phyloP scores from a whole-genome alignment of 2,113 vertebrate species.

The Entosphenus tridentatus region DNA sequence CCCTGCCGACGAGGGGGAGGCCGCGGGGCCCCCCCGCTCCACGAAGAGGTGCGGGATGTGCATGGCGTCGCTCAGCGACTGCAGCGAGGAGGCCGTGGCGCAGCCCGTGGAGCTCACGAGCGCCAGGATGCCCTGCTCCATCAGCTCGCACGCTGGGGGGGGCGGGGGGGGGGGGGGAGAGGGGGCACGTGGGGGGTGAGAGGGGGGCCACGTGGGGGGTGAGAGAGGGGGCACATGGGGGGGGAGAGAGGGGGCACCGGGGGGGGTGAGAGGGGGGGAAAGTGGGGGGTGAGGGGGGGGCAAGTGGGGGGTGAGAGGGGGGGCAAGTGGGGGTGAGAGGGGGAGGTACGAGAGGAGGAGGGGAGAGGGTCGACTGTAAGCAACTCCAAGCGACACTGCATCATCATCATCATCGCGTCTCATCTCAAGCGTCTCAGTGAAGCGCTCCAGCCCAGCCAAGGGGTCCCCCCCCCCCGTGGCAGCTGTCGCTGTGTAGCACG shows the following conservation, averaged over 20 bases:
- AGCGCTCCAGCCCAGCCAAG: no score
- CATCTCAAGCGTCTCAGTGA: no score
- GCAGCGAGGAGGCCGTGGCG: slow-evolving; percentile 67
- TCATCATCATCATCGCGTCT: no score
- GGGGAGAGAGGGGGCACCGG: neutral
- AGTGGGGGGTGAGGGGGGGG: neutral
- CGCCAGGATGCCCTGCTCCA: slow-evolving; percentile 91
- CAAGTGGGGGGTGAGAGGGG: neutral
- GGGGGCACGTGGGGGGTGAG: neutral
- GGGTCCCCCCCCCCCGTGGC: no score
- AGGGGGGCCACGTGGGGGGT: neutral
- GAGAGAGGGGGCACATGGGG: neutral
- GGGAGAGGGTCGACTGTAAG: neutral
- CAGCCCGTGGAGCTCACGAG: slow-evolving; percentile 88
- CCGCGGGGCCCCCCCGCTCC: slow-evolving; percentile 69
- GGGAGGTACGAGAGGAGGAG: neutral
- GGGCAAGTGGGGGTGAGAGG: neutral
- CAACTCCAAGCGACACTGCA: no score
- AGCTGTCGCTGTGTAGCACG: no score
- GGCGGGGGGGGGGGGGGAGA: slow-evolving; percentile 3
- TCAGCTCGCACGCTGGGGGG: slow-evolving; percentile 66
- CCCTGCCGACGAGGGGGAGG: slow-evolving; percentile 29
- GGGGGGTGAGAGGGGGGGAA: neutral
- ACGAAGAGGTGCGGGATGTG: slow-evolving; percentile 97
- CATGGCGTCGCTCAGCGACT: slow-evolving; percentile 93